These are phyloP conservation scores for Scalopus aquaticus DNA, from an alignment of 2,113 vertebrate species.

Conservation along the genomic window DNA sequence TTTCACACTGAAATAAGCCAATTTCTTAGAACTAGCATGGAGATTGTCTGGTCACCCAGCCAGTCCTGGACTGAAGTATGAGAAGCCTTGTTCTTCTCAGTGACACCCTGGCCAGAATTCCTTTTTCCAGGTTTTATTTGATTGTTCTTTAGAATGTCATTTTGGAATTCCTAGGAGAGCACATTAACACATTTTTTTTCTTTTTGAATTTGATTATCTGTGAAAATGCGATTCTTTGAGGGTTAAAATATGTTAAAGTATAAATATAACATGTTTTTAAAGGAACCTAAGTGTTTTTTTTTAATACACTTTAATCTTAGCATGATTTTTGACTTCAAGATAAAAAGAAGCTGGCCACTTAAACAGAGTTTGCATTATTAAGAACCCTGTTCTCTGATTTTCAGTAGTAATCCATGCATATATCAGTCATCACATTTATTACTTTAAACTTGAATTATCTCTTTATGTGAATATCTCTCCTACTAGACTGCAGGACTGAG, in stretches of 20 bases:
- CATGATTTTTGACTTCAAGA: not conserved
- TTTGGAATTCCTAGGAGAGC: constrained; percentile 7
- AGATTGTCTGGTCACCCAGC: not conserved
- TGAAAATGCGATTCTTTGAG: not conserved
- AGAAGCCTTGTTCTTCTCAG: not conserved
- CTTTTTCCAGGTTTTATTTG: not conserved
- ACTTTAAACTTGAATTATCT: not conserved
- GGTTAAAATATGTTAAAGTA: not conserved
- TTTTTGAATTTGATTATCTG: not conserved
- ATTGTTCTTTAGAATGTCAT: not conserved
- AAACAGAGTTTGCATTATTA: not conserved
- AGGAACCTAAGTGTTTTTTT: not conserved
- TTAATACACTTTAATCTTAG: not conserved
- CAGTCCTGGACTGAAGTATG: not conserved
- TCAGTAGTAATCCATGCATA: not conserved
- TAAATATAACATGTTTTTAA: not conserved
- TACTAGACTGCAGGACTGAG: not conserved
- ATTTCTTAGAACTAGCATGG: not conserved
- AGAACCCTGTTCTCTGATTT: not conserved
- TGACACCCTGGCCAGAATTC: not conserved
- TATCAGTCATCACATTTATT: not conserved
- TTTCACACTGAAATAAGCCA: not conserved
- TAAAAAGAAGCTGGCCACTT: not conserved
- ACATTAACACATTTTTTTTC: not conserved
- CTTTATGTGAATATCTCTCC: not conserved